Evolutionary conservation across 2,888 invertebrate genomes (phyloP), one percentile per base, ranked within the genome.

Genomic region (Eumerus sabulonum): DNA sequence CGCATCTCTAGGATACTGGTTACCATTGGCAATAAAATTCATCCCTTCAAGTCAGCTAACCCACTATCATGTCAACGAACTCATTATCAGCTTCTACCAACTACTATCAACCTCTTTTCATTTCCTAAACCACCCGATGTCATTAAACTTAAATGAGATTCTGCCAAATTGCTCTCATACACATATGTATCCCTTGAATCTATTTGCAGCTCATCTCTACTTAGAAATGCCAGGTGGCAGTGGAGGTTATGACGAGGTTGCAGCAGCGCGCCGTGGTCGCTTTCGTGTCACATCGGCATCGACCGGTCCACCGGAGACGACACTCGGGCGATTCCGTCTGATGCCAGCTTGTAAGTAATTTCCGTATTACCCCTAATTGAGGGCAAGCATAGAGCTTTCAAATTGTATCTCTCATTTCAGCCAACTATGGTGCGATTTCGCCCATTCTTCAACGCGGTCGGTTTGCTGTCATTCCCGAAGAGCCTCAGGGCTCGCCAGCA

Each of bases 261-360:
- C 88, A 67, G 88, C 87, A 56, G 88, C 88, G 36, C 86, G 88
- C 42, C 88, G 87, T 42, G 89, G 91, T 56, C 90, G 91, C 74
- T 91, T 91, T 87, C 91, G 91, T 85, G 90, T 91, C 84, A 91
- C 91, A 64, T 87, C 88, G 62, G 84, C 87, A 81, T 84, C 88
- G 27, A 84, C 86, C 66, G 89, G 88, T 19, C 88, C 89, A 64
- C 87, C 89, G 50, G 89, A 89, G 84, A 87, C 87, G 76, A 88
- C 89, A 50, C 84, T 89, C 51, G 89, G 89, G 36, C 85, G 89
- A 64, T 89, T 89, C 86, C 89, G 89, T 71, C 84, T 89, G 36
- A 89, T 87, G 84, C 89, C 89, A 81, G 86, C 89, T 82, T 86
- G 89, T 89, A 84, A 87, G 86, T 84, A 38, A 13, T 19, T 36